Evolutionary conservation across 2,888 invertebrate species (phyloP), one percentile per base, ranked within the genome.

Genomic region (Agrotis segetum): DNA sequence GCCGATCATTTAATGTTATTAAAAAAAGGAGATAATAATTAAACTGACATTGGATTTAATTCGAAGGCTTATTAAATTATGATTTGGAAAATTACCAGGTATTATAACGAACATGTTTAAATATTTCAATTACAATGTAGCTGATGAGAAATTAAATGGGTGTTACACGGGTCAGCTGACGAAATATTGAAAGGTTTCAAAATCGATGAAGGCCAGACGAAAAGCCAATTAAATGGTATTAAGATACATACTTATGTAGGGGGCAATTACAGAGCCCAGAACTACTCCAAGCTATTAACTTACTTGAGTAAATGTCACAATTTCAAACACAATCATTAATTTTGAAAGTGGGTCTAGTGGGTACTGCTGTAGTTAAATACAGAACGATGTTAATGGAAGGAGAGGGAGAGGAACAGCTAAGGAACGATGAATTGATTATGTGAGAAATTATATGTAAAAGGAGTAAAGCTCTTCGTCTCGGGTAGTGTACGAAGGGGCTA

Each of bases 181-280:
- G 60, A 71, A 77, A 82, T 66, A 70, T 59, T 24, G 58, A 21
- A 34, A 53, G 9, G 65, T 67, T 79, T 63, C 67, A 65, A 69
- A 82, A 75, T 73, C 69, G 56, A 72, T 82, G 56, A 75, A 74
- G 69, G 79, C 63, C 74, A 71, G 29, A 60, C 59, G 44, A 74
- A 74, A 47, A 63, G 16, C 24, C 67, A 63, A 60, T 70, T 60
- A 79, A 29, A 58, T 59, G 56, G 56, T 80, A 66, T 62, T 61
- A 40, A 71, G 40, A 50, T 67, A 61, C 16, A 50, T 67, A 61
- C 17, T 62, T 69, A 71, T 47, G 50, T 55, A 56, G n/a, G n/a
- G 50, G 17, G 46, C 65, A 52, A 66, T 74, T 63, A 63, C 47
- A n/a, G 46, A 52, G 46, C 19, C 44, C 17, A 53, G 53, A 46